Percentiles rank a stretch among this genome's conserved stretches.
These are phyloP conservation scores for Argyra leucocephala DNA, from an alignment of 2,888 invertebrate genomes.

Conservation along the genomic window DNA sequence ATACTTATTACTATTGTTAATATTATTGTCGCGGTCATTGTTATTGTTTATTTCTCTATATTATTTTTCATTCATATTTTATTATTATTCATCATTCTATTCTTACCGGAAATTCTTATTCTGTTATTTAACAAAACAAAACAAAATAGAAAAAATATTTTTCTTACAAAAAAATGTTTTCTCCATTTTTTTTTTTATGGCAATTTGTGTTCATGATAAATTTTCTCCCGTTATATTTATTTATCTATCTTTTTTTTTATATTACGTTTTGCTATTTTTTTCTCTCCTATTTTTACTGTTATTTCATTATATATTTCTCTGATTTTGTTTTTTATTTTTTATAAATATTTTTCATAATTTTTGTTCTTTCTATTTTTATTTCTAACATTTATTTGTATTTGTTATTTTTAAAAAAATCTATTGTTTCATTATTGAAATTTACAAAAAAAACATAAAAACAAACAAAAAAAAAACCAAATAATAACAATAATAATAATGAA, in stretches of 20 bases:
- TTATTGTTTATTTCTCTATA: slow-evolving; percentile 13
- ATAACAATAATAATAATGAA: not conserved
- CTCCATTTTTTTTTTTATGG: not conserved
- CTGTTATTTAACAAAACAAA: not conserved
- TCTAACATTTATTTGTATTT: not conserved
- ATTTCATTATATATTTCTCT: not conserved
- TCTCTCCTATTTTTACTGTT: not conserved
- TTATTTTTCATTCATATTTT: slow-evolving; percentile 9
- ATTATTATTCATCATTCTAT: not conserved
- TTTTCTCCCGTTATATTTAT: not conserved
- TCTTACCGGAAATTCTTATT: not conserved
- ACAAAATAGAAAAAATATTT: too few relatives aligned
- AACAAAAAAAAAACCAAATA: too few relatives aligned
- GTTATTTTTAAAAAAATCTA: not conserved
- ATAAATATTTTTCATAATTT: not conserved
- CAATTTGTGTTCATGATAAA: not conserved
- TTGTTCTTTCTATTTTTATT: not conserved
- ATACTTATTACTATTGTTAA: not conserved
- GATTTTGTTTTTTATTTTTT: not conserved
- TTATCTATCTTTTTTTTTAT: not conserved
- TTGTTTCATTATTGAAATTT: slow-evolving; percentile 6
- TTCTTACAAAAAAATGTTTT: too few relatives aligned
- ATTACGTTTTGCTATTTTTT: not conserved
- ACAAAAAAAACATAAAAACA: not conserved
- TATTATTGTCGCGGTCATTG: slow-evolving; percentile 4